Evolutionary conservation across 92 coral and sea anemone genomes (phyloP).

Genomic region (Umimayanthus chanpuru): DNA sequence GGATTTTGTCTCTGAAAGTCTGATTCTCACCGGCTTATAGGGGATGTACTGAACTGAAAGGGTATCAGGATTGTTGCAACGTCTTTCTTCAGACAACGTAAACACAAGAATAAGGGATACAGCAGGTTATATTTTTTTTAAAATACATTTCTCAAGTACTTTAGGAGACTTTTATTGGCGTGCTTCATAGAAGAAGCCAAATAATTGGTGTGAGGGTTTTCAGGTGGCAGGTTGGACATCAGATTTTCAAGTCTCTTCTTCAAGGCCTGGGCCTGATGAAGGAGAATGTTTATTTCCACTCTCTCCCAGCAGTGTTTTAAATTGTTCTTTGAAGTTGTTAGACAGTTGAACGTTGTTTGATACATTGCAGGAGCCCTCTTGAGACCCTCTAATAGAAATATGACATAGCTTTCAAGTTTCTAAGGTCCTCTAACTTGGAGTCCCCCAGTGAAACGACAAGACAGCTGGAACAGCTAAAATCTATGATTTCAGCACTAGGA

Average conservation of each 20-base stretch:
- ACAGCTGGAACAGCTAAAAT: too few species aligned
- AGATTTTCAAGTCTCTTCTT: conserved; percentile 13
- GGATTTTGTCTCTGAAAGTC: conserved; percentile 45
- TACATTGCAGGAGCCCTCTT: conserved; percentile 15
- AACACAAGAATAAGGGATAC: conserved; percentile 53
- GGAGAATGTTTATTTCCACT: conserved; percentile 49
- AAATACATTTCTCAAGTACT: not conserved
- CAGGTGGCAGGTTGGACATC: conserved; percentile 30
- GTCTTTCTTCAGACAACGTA: conserved; percentile 51
- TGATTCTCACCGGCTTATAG: conserved; percentile 49
- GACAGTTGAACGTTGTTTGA: conserved; percentile 42
- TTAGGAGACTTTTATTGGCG: not conserved
- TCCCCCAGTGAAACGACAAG: too few species aligned
- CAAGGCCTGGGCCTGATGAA: conserved; percentile 49
- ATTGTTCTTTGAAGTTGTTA: conserved; percentile 30
- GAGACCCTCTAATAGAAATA: conserved; percentile 48
- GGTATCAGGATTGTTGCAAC: conserved; percentile 56
- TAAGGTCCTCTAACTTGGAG: too few species aligned
- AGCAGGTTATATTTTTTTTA: conserved; percentile 66
- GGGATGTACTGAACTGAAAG: conserved; percentile 68
- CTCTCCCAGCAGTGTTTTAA: conserved; percentile 49
- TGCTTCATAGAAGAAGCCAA: not conserved
- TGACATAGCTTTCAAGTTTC: conserved; percentile 22
- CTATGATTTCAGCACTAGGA: too few species aligned
- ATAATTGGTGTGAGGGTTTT: conserved; percentile 17